Percentiles rank a stretch among this genome's conserved stretches.
These are phyloP conservation scores for Poicephalus meyeri DNA, from an alignment of 2,113 vertebrate genomes.

Conservation along the genomic window DNA sequence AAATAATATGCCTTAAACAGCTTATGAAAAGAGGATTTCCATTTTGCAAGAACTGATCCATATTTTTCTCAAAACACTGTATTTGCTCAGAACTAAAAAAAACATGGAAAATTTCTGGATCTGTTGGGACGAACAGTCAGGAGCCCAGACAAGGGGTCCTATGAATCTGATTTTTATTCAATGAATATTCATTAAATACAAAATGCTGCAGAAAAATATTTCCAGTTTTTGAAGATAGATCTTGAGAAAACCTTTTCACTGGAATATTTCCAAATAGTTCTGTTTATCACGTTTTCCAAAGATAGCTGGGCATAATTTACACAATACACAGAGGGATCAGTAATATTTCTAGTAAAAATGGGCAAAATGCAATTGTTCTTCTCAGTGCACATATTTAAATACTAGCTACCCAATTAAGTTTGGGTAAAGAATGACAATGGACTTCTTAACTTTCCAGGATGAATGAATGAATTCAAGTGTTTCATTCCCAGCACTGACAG, in stretches of 20 bases:
- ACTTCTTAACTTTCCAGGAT: not conserved
- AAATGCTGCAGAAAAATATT: not conserved
- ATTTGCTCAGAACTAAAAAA: not conserved
- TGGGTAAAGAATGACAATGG: not conserved
- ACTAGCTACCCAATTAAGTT: not conserved
- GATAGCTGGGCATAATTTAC: not conserved
- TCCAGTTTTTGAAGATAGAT: not conserved
- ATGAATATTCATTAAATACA: not conserved
- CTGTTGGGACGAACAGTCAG: not conserved
- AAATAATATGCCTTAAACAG: not conserved
- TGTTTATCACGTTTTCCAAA: not conserved
- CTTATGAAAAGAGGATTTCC: not conserved
- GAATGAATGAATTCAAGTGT: not conserved
- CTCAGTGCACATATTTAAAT: not conserved
- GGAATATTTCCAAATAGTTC: not conserved
- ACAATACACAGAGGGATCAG: not conserved
- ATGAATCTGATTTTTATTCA: not conserved
- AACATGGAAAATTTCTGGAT: not conserved
- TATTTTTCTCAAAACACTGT: not conserved
- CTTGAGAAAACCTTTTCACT: not conserved
- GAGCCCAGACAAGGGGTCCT: not conserved
- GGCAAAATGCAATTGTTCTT: not conserved
- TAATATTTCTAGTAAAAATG: not conserved
- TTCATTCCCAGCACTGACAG: not conserved
- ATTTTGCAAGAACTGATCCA: not conserved